Conservation (phyloP, 2,113 vertebrate genomes). For the Xerus inauris region DNA sequence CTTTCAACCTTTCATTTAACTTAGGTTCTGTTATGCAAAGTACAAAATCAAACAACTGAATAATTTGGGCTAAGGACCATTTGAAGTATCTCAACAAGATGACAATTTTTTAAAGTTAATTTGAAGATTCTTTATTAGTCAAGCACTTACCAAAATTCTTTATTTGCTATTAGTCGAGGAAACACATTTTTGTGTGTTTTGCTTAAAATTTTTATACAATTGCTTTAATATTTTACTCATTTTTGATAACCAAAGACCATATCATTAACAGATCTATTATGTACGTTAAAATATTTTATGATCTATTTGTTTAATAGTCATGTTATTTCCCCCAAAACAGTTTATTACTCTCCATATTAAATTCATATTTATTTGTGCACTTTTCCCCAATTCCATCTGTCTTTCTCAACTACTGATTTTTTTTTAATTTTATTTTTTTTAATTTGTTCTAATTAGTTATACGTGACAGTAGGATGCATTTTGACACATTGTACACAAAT, state of each 20-base stretch:
- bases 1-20: neutral
- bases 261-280: neutral
- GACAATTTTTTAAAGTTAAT: neutral
- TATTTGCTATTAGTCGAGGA: neutral
- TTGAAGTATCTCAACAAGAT: neutral
- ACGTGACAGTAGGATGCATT: too few relatives aligned
- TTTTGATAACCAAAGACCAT: constrained; percentile 34
- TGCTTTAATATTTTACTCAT: constrained; percentile 10
- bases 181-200: neutral
- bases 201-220: neutral
- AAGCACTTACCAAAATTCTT: neutral
- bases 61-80: neutral
- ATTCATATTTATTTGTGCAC: neutral
- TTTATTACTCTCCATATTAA: neutral
- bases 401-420: neutral
- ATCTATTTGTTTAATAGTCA: neutral
- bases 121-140: constrained; percentile 26
- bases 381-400: neutral
- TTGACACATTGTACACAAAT: too few relatives aligned
- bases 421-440: too few relatives aligned
- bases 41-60: neutral
- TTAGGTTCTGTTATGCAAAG: neutral
- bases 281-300: neutral
- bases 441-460: too few relatives aligned
- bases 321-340: neutral